Conservation (phyloP, 2,888 invertebrate genomes). For the Malacosoma neustria region DNA sequence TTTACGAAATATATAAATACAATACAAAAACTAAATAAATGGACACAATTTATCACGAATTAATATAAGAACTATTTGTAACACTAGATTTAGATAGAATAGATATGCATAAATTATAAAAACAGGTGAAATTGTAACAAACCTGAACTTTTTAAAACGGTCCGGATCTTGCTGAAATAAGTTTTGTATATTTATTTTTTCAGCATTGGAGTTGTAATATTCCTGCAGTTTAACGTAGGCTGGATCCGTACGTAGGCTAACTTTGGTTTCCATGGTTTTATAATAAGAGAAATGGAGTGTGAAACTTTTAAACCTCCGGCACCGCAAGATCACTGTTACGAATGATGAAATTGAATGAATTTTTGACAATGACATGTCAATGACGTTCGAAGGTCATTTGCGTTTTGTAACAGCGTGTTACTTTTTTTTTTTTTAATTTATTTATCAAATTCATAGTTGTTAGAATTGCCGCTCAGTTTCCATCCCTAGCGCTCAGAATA, state of each 20-base stretch:
- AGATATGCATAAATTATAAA: constrained; percentile 12
- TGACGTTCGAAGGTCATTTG: constrained; percentile 62
- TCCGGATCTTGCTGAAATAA: constrained; percentile 87
- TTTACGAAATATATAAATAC: neutral
- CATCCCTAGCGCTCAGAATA: no score
- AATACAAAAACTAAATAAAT: no score
- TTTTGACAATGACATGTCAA: constrained; percentile 33
- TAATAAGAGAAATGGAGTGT: constrained; percentile 26
- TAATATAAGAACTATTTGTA: no score
- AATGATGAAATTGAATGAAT: constrained; percentile 65
- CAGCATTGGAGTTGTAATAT: constrained; percentile 81
- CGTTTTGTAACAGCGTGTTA: constrained; percentile 31
- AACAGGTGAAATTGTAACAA: no score
- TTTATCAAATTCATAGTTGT: no score
- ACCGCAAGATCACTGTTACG: constrained; percentile 31
- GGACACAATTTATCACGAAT: no score
- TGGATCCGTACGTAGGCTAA: constrained; percentile 71
- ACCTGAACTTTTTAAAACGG: constrained; percentile 95
- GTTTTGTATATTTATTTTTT: constrained; percentile 85
- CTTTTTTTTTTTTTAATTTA: constrained; percentile 1
- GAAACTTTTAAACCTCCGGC: constrained; percentile 24
- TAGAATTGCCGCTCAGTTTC: no score
- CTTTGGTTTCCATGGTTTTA: constrained; percentile 59
- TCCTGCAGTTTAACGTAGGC: constrained; percentile 85
- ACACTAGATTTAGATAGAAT: no score